These are phyloP conservation scores for Drosophila austrosaltans DNA, from an alignment of 2,888 invertebrate species.

Conservation along the genomic window DNA sequence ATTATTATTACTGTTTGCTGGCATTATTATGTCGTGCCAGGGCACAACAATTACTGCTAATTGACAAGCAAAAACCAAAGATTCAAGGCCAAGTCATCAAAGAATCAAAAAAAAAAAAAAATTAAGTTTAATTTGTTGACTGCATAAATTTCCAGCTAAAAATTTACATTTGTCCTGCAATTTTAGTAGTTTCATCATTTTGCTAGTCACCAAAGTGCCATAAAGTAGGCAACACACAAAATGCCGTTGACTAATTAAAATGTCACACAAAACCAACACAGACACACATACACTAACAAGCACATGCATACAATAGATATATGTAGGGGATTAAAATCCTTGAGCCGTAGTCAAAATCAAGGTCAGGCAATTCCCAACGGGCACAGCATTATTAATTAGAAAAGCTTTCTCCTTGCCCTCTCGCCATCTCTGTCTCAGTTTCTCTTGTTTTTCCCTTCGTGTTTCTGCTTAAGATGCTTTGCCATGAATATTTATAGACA, in stretches of 20 bases:
- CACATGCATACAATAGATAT: constrained; percentile 37
- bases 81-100: constrained; percentile 38
- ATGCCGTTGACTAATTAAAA: constrained; percentile 65
- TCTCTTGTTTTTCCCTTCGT: background rate
- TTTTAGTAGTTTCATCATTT: constrained; percentile 17
- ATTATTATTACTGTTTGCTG: background rate
- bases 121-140: constrained; percentile 21
- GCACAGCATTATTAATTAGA: constrained; percentile 67
- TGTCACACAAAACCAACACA: constrained; percentile 37
- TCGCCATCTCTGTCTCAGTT: background rate
- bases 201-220: constrained; percentile 29
- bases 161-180: background rate
- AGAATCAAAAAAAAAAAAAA: constrained; percentile 1
- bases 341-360: constrained; percentile 39
- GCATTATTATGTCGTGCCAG: constrained; percentile 61
- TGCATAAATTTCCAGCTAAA: constrained; percentile 27
- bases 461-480: constrained; percentile 29
- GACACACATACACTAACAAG: background rate
- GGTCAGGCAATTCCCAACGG: constrained; percentile 45
- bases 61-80: constrained; percentile 58
- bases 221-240: constrained; percentile 33
- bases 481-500: constrained; percentile 40
- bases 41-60: constrained; percentile 70
- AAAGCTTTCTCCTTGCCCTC: constrained; percentile 19
- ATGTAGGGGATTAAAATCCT: constrained; percentile 29